Percentiles rank a stretch among this genome's conserved stretches.
Conservation (phyloP, 2,797 vertebrate genomes). For the Sebastes paucispinis region DNA sequence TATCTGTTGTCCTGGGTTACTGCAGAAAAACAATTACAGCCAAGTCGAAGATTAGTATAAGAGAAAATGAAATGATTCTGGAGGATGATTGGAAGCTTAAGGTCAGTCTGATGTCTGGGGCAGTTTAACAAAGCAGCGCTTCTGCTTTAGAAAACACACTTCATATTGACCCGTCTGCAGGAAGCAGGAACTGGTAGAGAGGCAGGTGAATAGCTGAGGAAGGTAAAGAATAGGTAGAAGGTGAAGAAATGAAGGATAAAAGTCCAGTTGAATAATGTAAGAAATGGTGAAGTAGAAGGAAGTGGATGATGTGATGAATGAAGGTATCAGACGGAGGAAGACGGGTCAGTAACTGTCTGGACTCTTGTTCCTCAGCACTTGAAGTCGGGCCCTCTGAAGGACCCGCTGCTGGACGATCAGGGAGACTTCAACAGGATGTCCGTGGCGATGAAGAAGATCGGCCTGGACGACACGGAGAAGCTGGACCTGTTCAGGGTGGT, state of each 20-base stretch:
- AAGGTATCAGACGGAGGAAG: not conserved
- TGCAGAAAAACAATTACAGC: not conserved
- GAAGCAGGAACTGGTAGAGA: not conserved
- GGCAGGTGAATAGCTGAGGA: not conserved
- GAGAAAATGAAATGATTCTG: not conserved
- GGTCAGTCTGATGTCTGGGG: not conserved
- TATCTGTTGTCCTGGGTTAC: not conserved
- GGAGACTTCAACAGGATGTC: slow-evolving; percentile 95
- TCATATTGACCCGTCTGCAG: not conserved
- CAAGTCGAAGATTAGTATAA: not conserved
- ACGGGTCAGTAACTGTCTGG: not conserved
- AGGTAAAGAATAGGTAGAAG: not conserved
- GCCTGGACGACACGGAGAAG: slow-evolving; percentile 93
- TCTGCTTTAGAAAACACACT: not conserved
- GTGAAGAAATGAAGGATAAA: not conserved
- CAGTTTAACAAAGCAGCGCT: not conserved
- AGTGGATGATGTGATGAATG: not conserved
- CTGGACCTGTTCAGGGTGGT: slow-evolving; percentile 96
- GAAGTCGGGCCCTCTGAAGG: slow-evolving; percentile 92
- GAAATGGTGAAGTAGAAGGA: not conserved
- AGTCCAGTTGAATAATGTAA: not conserved
- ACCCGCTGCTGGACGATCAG: slow-evolving; percentile 94
- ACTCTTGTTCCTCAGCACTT: slow-evolving; percentile 79
- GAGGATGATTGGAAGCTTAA: not conserved
- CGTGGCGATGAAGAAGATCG: slow-evolving; percentile 97